Percentiles rank a stretch among this genome's conserved stretches.
These are phyloP conservation scores for Caerostris extrusa DNA, from an alignment of 1,140 invertebrate species.

Conservation along the genomic window DNA sequence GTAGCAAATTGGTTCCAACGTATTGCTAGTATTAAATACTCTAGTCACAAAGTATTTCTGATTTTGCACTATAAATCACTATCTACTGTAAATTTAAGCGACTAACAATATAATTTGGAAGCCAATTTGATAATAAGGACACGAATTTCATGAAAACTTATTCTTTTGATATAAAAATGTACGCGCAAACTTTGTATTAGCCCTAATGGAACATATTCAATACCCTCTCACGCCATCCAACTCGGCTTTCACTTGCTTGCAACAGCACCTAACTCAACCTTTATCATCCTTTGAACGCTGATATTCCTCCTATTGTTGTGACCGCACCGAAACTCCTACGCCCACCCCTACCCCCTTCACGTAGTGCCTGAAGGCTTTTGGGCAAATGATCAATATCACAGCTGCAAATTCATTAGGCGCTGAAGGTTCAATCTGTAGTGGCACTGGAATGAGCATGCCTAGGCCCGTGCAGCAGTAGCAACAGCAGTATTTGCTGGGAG, in stretches of 20 bases:
- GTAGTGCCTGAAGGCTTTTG: neutral
- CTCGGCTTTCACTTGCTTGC: neutral
- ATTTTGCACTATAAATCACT: no score
- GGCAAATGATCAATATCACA: conserved; percentile 50
- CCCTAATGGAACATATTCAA: neutral
- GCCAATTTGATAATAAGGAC: no score
- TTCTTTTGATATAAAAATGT: no score
- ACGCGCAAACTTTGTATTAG: no score
- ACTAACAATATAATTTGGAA: no score
- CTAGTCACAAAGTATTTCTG: no score
- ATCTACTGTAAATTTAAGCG: no score
- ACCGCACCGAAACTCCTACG: neutral
- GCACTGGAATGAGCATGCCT: neutral
- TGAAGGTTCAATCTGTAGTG: neutral
- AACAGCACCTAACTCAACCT: neutral
- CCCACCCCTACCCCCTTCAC: neutral
- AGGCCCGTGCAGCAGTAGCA: neutral
- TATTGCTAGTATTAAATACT: no score
- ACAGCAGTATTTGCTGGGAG: neutral
- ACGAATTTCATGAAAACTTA: no score
- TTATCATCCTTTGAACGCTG: neutral
- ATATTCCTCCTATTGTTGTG: conserved; percentile 7
- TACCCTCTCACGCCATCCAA: neutral
- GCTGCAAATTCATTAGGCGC: conserved; percentile 44
- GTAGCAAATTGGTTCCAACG: no score